A percentile compares a stretch with the other conserved stretches of the same genome.
These are phyloP conservation scores for Amblyornis subalaris DNA, from an alignment of 2,113 vertebrate species.

Conservation along the genomic window DNA sequence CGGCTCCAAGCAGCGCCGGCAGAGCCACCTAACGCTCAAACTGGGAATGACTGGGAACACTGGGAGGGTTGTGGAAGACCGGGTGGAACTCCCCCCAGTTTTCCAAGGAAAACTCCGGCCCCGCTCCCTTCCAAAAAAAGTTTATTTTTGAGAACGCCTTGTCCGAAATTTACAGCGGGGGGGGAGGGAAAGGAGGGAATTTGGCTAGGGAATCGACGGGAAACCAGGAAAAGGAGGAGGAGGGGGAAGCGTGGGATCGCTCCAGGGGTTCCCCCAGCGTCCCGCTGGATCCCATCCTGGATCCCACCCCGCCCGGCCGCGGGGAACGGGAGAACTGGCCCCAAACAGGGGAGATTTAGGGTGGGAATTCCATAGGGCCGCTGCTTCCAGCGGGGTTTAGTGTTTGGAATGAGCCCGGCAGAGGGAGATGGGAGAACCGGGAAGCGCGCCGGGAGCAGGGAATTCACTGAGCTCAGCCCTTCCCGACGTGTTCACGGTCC, in stretches of 20 bases:
- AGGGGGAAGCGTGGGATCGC: accelerated
- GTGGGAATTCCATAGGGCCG: neutral
- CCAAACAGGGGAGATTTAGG: neutral
- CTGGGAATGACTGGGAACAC: neutral
- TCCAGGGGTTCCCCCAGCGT: neutral
- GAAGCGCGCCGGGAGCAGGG: neutral
- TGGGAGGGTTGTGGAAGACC: neutral
- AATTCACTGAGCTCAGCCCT: neutral
- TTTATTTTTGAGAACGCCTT: slow-evolving; percentile 22
- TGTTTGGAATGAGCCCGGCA: neutral
- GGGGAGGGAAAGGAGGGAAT: accelerated
- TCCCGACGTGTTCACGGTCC: neutral
- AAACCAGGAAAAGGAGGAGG: neutral
- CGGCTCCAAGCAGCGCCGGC: neutral
- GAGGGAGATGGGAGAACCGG: neutral
- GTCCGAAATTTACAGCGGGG: neutral
- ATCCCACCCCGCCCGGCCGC: neutral
- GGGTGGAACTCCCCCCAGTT: neutral
- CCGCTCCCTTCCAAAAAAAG: neutral
- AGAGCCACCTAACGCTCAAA: neutral
- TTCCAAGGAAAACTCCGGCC: neutral
- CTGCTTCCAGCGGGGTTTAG: neutral
- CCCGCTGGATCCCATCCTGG: neutral
- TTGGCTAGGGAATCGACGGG: neutral
- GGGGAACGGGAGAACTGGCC: neutral